Conservation (phyloP, 2,113 vertebrate genomes). For the Orientallactaga bullata region DNA sequence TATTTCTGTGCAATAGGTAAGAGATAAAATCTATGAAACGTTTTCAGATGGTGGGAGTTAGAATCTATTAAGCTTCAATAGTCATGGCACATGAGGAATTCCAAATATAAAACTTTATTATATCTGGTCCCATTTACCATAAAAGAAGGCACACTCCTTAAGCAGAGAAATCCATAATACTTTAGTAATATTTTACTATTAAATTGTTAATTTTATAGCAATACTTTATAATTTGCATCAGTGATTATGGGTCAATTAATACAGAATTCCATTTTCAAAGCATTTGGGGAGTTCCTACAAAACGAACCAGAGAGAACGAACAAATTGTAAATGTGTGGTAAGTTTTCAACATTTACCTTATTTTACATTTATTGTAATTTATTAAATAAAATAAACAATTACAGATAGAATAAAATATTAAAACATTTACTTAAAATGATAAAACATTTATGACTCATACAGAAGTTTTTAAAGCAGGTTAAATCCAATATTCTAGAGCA, state of each 20-base stretch:
- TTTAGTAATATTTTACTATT: background rate
- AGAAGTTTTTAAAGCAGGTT: background rate
- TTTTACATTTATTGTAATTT: background rate
- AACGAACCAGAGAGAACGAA: background rate
- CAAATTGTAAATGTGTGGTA: background rate
- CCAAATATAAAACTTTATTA: background rate
- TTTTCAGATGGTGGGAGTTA: no score
- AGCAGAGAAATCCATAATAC: background rate
- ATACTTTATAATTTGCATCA: background rate
- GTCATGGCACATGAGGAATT: background rate
- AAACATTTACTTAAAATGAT: background rate
- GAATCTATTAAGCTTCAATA: background rate
- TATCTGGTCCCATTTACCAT: background rate
- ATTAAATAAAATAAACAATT: background rate
- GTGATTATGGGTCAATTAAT: background rate
- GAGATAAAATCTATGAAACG: no score
- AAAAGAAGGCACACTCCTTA: background rate
- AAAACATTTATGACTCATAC: background rate
- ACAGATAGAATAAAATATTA: background rate
- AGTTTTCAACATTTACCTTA: background rate
- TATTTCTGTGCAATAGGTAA: background rate
- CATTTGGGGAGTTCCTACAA: background rate
- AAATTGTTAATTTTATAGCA: background rate
- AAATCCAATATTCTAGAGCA: conserved; percentile 18
- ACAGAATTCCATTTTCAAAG: background rate